These are phyloP conservation scores for Drosophila parvula DNA, from an alignment of 1,140 invertebrate species.

Conservation along the genomic window DNA sequence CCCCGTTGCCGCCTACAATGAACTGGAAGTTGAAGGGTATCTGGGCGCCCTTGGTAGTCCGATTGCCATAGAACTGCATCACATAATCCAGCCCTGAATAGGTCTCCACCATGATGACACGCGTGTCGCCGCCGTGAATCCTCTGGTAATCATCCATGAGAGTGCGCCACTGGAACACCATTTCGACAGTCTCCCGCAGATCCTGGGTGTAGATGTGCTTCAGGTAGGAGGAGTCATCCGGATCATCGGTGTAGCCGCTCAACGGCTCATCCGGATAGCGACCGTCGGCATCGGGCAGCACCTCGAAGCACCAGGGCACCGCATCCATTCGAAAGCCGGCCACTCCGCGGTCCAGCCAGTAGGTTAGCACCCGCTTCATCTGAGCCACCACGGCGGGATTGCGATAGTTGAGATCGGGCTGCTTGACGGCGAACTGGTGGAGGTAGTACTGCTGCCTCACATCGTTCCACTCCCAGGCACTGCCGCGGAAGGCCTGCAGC, in stretches of 20 bases:
- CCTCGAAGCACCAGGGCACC: constrained; percentile 87
- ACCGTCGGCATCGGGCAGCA: constrained; percentile 82
- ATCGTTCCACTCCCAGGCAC: constrained; percentile 88
- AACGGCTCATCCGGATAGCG: constrained; percentile 86
- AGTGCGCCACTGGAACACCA: constrained; percentile 87
- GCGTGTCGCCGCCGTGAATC: constrained; percentile 83
- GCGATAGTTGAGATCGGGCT: constrained; percentile 90
- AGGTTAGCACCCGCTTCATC: constrained; percentile 88
- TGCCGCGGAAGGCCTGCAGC: constrained; percentile 86
- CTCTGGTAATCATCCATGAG: constrained; percentile 86
- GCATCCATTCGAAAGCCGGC: constrained; percentile 90
- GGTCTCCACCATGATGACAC: constrained; percentile 90
- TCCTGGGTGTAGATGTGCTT: constrained; percentile 88
- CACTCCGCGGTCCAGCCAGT: constrained; percentile 91
- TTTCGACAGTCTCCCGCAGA: constrained; percentile 86
- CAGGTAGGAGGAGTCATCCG: constrained; percentile 86
- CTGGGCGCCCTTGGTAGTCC: constrained; percentile 85
- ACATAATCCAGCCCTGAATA: constrained; percentile 84
- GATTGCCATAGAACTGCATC: constrained; percentile 86
- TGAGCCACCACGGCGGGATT: constrained; percentile 87
- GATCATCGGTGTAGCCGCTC: constrained; percentile 82
- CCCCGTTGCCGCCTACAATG: constrained; percentile 78
- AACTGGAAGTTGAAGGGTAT: constrained; percentile 87
- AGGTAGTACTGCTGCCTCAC: constrained; percentile 87
- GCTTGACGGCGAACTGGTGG: constrained; percentile 87